Evolutionary conservation across 1,140 invertebrate genomes (phyloP), one percentile per base, ranked within the genome.

Genomic region (Drosophila nikananu): DNA sequence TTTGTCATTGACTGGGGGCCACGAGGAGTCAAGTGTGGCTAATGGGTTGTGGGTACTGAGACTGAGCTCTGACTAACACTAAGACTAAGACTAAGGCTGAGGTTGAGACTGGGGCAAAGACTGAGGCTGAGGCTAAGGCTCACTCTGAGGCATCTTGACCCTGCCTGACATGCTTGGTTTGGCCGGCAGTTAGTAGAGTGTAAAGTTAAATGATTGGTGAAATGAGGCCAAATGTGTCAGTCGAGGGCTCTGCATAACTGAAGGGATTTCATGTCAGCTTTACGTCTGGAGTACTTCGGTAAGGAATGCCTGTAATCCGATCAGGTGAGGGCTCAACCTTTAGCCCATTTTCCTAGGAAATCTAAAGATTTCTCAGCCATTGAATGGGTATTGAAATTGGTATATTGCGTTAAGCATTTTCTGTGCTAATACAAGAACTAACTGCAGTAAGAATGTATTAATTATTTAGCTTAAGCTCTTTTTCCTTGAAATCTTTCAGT

Each of bases 161-260:
- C 86, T 90, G 86, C 71, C 86, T 80, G 86, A 77, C 65, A 87
- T 80, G 74, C 73, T 73, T 79, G 78, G 79, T 73, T 63, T 71
- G 72, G 42, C 66, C 80, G 51, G 67, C 76, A 79, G 86, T 82
- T 86, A 90, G 76, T 86, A 90, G 86, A 90, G 79, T 90, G 82
- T 90, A 86, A 90, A 90, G 86, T 90, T 90, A 90, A 90, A 90
- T 80, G 82, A 86, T 90, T 90, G 79, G 79, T 80, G 76, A 82
- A 90, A 86, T 80, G 80, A 71, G 86, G 86, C 76, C 81, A 90
- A 54, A 74, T 80, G 72, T 67, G 79, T 67, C 80, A 59, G 52
- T 35, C 32, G 49, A n/a, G 37, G 41, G 49, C 42, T 15, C 25
- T 41, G 73, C 62, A 76, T 74, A 55, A 74, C 72, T 66, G 21